Conservation (phyloP, 2,113 vertebrate species). For the Nestor notabilis region DNA sequence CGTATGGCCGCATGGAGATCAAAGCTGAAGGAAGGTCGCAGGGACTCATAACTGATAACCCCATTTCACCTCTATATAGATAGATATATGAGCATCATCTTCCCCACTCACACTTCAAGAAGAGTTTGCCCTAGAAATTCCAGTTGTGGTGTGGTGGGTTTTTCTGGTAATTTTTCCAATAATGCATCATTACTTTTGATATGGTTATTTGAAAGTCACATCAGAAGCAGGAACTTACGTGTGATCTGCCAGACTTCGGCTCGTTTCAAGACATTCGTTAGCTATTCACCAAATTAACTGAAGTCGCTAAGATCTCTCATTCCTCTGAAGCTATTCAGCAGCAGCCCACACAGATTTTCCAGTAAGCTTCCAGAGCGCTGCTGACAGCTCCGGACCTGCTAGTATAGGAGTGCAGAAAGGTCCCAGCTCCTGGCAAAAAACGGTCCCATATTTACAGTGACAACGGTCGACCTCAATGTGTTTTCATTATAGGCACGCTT, state of each 20-base stretch:
- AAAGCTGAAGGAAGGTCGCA: neutral
- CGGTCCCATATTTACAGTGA: neutral
- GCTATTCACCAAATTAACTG: neutral
- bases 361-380: neutral
- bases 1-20: fast-evolving
- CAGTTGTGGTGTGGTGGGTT: neutral
- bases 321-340: neutral
- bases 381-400: neutral
- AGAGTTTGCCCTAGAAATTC: neutral
- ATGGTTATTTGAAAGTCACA: neutral
- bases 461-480: fast-evolving
- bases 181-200: neutral
- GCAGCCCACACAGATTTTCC: neutral
- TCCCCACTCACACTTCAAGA: neutral
- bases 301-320: neutral
- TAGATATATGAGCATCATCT: neutral
- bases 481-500: neutral
- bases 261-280: neutral
- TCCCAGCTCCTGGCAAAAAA: neutral
- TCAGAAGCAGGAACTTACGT: neutral
- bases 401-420: neutral
- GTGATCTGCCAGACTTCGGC: neutral
- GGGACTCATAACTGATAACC: no score
- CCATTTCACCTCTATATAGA: neutral
- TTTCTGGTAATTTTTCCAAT: neutral